phyloP scores from a whole-genome alignment of 2,113 vertebrate genomes.

The Myxocyprinus asiaticus region DNA sequence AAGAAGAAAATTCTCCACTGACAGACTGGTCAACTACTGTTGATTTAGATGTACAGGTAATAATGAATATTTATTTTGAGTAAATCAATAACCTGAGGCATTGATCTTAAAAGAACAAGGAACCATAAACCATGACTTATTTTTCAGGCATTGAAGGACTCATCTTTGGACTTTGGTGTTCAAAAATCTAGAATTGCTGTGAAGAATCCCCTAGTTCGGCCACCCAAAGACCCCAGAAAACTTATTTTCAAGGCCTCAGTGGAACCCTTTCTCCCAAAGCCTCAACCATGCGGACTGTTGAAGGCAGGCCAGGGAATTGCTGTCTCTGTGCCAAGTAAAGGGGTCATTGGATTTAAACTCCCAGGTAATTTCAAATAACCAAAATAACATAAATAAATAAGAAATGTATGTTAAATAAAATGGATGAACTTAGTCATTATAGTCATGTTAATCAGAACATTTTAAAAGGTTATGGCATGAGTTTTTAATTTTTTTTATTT shows the following conservation, averaged over 20 bases:
- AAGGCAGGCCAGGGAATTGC: conserved; percentile 33
- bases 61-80: not conserved
- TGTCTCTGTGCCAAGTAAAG: conserved; percentile 58
- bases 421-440: not conserved
- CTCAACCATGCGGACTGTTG: not conserved
- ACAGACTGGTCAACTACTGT: not conserved
- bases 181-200: conserved; percentile 73
- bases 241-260: conserved; percentile 68
- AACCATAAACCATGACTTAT: no score
- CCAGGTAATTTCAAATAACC: conserved; percentile 64
- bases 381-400: no score
- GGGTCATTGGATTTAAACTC: conserved; percentile 69
- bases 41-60: conserved; percentile 18
- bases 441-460: no score
- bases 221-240: conserved; percentile 69
- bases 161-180: conserved; percentile 64
- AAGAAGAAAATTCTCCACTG: conserved; percentile 5
- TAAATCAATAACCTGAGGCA: not conserved
- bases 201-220: conserved; percentile 68
- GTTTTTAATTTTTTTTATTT: not conserved
- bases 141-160: conserved; percentile 18
- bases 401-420: no score
- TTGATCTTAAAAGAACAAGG: not conserved
- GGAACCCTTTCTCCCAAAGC: conserved; percentile 50
- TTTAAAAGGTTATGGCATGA: not conserved